Conservation (phyloP, 2,888 invertebrate genomes). For the Oeneis ivallda region DNA sequence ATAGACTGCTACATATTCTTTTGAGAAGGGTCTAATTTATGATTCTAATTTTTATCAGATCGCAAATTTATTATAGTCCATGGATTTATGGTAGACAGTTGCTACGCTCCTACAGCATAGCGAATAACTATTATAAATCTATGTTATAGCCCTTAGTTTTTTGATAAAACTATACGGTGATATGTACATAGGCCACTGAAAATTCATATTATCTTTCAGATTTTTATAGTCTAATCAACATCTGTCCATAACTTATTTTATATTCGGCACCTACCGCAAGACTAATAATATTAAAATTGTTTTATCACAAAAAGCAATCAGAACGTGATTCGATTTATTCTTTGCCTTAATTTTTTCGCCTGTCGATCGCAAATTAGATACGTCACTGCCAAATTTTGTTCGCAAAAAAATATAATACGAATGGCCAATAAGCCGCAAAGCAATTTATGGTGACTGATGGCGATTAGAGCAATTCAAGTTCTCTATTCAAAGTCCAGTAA, state of each 20-base stretch:
- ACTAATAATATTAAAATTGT: slow-evolving; percentile 48
- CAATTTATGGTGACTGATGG: slow-evolving; percentile 49
- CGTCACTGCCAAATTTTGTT: slow-evolving; percentile 53
- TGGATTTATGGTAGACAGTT: no score
- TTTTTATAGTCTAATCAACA: slow-evolving; percentile 14
- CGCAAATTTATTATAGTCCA: no score
- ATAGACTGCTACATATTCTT: no score
- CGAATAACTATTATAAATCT: no score
- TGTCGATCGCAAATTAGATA: slow-evolving; percentile 51
- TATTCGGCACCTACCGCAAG: slow-evolving; percentile 27
- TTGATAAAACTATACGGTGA: not conserved
- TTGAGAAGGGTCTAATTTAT: no score
- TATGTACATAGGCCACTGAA: no score
- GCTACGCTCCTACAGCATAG: no score
- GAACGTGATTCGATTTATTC: slow-evolving; percentile 75
- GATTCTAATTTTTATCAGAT: no score
- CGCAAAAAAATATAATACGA: slow-evolving; percentile 57
- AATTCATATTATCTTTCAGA: not conserved
- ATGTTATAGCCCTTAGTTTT: no score
- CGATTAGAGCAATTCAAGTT: slow-evolving; percentile 25
- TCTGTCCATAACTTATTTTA: slow-evolving; percentile 4
- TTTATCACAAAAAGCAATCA: slow-evolving; percentile 62
- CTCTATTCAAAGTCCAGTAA: slow-evolving; percentile 9
- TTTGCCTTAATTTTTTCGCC: slow-evolving; percentile 54
- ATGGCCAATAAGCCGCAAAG: slow-evolving; percentile 59